Base-by-base conservation (phyloP, 2,888 invertebrate species). In the Phortica okadai region DNA sequence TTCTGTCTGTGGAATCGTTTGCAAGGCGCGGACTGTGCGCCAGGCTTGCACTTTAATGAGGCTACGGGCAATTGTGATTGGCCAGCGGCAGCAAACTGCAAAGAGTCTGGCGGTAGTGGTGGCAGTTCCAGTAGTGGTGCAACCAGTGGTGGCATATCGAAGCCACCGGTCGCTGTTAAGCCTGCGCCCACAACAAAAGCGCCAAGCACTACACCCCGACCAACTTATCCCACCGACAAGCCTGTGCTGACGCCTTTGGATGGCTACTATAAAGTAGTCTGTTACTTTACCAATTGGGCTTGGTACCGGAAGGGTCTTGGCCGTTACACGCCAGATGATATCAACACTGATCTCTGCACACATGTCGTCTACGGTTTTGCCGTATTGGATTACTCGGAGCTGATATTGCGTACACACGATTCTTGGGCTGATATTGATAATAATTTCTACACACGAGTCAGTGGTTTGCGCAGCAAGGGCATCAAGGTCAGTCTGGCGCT, bases 361-460 rank as follows among this genome's bases (percentile, higher is more conserved):
- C 98, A 98, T 89, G 94, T 98, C 74, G 95, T 98, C 0, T 98
- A 98, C 88, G 98, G 98, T 11, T 98, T 98, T 87, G 98, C 97
- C 0, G 97, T 97, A n/a, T 92, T 98, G 73, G 96, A 97, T 85
- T 94, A 94, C 82, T 95, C 96, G 14, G 95, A 96, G 67, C 93
- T 97, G 5, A 94, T 95, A 16, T 94, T 96, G 76, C 95, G 94
- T 85, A 95, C 97, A 0, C 97, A 97, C 88, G 97, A 97, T 89
- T 95, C 96, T 6, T 97, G 97, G 97, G 96, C 97, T 0, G 97
- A 97, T 90, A 94, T 95, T 87, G 97, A 97, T 84, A 97, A 97
- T 89, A 94, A 94, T 83, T 97, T 97, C 91, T 98, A 97, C 89
- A 95, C 96, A 80, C 93, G 96, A 41, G 96, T 98, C 1, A 94